phyloP scores from a whole-genome alignment of 2,113 vertebrate genomes.

The Leptobrachium leishanense region DNA sequence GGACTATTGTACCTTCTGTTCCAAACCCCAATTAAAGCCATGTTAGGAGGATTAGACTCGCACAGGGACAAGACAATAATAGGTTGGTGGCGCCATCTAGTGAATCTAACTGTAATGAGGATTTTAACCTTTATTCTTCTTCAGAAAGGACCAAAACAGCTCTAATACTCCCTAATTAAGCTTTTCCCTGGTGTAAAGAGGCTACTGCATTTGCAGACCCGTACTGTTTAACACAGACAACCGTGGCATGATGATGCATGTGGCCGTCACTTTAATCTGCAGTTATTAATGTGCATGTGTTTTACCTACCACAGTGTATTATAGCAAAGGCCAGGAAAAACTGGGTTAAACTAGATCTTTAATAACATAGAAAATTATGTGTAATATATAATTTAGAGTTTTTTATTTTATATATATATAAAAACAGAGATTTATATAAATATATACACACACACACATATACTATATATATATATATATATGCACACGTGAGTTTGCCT shows the following conservation, averaged over 20 bases:
- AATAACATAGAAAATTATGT: neutral
- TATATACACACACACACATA: no score
- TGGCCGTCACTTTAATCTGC: constrained; percentile 9
- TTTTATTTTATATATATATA: no score
- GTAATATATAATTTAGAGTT: no score
- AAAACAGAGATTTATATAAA: no score
- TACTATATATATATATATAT: no score
- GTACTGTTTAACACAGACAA: neutral
- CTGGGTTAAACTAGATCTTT: neutral
- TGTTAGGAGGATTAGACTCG: neutral
- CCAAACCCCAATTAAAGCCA: constrained; percentile 35
- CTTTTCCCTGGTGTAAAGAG: accelerated
- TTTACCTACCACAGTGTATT: neutral
- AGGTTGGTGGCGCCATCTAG: constrained; percentile 60
- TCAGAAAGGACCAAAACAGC: neutral
- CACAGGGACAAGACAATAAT: neutral
- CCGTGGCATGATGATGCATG: neutral
- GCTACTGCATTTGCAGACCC: accelerated
- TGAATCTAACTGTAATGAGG: neutral
- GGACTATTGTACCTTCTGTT: constrained; percentile 35
- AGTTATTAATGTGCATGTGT: neutral
- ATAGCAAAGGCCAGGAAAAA: constrained; percentile 8
- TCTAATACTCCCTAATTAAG: neutral
- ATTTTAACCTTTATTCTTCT: neutral
- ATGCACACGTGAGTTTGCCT: no score